Evolutionary conservation across 2,797 vertebrate species (phyloP), one percentile per base, ranked within the genome.

Genomic region (Myotis myotis): DNA sequence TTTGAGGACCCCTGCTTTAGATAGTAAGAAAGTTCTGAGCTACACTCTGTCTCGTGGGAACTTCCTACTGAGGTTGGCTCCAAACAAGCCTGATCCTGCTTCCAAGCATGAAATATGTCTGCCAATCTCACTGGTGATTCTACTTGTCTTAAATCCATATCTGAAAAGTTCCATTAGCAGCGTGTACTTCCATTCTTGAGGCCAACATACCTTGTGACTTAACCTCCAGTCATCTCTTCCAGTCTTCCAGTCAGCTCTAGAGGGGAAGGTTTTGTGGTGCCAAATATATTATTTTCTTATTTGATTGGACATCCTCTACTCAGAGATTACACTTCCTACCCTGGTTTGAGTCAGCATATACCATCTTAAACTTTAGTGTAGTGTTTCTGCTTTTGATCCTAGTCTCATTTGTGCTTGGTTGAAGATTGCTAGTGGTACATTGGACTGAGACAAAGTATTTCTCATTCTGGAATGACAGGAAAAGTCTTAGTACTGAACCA

Each of bases 311-410:
- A 80, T 36, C 19, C n/a, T 95, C 49, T 16, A 64, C 13, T 89
- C 47, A 66, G 74, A 85, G 10, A 25, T 71, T 36, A 93, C 10
- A 87, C 44, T 91, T 93, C 16, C 28, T 82, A 38, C 6, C 44
- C 49, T 51, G 28, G 38, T 80, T 72, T 91, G 79, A 72, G 55
- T 91, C 83, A 93, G 70, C 71, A 97, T 94, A 90, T 78, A 36
- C 16, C 53, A 64, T 25, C 44, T 62, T 86, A 51, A 75, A 66
- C 82, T 25, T 51, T 55, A 25, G 9, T 28, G 68, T 30, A 60
- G 19, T 88, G 57, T 82, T 93, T 96, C 87, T 90, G 33, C 47
- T 89, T 88, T 75, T 95, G 71, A 95, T 62, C 68, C 89, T 15
- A 84, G 60, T 53, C 75, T 91, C 62, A 79, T 66, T 78, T 74